These are phyloP conservation scores for Lonchura striata DNA, from an alignment of 2,113 vertebrate genomes.

Conservation along the genomic window DNA sequence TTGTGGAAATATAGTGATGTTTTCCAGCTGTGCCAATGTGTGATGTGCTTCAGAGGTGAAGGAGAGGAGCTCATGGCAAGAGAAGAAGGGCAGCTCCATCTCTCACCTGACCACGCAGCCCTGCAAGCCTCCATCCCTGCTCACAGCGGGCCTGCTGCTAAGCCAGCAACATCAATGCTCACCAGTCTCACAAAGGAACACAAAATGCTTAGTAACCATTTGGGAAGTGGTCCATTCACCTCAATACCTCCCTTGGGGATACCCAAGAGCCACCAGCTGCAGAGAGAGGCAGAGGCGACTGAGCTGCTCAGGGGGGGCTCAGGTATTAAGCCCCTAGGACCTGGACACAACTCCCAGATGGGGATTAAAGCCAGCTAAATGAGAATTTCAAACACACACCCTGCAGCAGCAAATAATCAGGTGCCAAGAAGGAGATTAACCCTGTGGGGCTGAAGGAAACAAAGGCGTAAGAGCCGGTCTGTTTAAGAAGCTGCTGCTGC, in stretches of 20 bases:
- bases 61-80: neutral
- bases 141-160: neutral
- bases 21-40: neutral
- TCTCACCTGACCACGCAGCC: accelerated
- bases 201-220: neutral
- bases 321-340: neutral
- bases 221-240: neutral
- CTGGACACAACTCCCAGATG: neutral
- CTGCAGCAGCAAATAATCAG: slow-evolving; percentile 26
- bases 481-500: slow-evolving; percentile 15
- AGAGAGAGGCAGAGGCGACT: accelerated
- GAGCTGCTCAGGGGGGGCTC: neutral
- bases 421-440: slow-evolving; percentile 58
- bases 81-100: neutral
- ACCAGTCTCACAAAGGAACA: neutral
- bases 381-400: slow-evolving; percentile 29
- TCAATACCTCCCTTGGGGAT: accelerated
- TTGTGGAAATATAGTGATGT: accelerated
- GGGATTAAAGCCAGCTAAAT: slow-evolving; percentile 43
- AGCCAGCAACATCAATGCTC: neutral
- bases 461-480: neutral
- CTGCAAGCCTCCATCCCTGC: neutral
- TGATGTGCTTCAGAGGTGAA: neutral
- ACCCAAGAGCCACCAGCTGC: neutral
- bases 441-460: neutral